These are phyloP conservation scores for Drosophila sechellia DNA, from an alignment of 1,140 invertebrate species.

Conservation along the genomic window DNA sequence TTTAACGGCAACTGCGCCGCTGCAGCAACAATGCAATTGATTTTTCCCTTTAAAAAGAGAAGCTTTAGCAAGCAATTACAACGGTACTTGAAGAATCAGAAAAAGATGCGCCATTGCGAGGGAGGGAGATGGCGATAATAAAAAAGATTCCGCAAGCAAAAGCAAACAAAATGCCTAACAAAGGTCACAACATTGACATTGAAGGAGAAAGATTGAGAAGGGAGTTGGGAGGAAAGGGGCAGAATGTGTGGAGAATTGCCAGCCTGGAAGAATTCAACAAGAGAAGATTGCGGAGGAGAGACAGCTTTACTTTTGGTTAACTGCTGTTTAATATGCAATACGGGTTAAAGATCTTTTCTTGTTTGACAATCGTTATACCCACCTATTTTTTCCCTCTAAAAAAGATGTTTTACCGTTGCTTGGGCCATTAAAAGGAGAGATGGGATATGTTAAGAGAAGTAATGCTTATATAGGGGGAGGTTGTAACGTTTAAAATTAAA, in stretches of 20 bases:
- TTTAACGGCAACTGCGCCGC: constrained; percentile 53
- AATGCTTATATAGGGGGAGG: constrained; percentile 9
- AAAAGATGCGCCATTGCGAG: constrained; percentile 1
- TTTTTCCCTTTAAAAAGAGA: constrained; percentile 60
- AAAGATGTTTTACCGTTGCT: constrained; percentile 58
- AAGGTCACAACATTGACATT: constrained; percentile 82
- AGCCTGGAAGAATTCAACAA: constrained; percentile 6
- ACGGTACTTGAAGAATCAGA: constrained; percentile 70
- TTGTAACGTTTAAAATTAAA: constrained; percentile 72
- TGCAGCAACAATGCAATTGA: constrained; percentile 74
- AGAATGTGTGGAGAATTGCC: constrained; percentile 24
- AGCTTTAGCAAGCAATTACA: constrained; percentile 68
- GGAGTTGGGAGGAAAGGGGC: background rate
- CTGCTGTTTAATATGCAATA: constrained; percentile 82
- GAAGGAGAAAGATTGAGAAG: constrained; percentile 48
- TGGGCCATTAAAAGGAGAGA: constrained; percentile 50
- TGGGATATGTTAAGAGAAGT: constrained; percentile 2
- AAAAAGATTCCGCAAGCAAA: constrained; percentile 55
- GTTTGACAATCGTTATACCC: constrained; percentile 35
- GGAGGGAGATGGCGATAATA: constrained; percentile 5
- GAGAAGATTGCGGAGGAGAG: constrained; percentile 9
- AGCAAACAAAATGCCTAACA: constrained; percentile 79
- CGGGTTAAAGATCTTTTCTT: constrained; percentile 59
- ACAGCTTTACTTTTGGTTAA: constrained; percentile 57
- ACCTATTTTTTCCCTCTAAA: background rate